Conservation (phyloP, 2,797 vertebrate species). For the Anomalospiza imberbis region DNA sequence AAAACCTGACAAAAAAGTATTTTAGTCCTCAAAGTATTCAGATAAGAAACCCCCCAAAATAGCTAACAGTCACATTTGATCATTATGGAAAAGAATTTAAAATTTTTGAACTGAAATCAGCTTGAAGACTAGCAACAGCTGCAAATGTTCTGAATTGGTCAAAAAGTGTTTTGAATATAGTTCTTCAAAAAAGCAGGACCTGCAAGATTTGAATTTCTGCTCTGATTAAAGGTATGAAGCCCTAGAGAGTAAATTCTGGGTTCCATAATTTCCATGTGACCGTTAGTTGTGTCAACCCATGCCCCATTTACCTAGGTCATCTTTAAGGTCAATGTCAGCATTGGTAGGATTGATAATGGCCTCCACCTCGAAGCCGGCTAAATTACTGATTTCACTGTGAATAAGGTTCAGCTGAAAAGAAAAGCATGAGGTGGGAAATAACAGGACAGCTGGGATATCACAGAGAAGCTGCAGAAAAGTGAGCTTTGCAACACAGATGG, state of each 20-base stretch:
- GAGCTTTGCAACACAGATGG: slow-evolving; percentile 73
- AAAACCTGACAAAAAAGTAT: slow-evolving; percentile 68
- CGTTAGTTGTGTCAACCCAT: slow-evolving; percentile 77
- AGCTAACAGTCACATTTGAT: slow-evolving; percentile 80
- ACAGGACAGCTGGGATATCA: slow-evolving; percentile 86
- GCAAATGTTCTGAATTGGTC: background rate
- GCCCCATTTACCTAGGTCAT: slow-evolving; percentile 96
- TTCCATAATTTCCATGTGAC: slow-evolving; percentile 81
- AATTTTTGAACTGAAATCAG: slow-evolving; percentile 14
- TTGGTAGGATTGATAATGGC: slow-evolving; percentile 99
- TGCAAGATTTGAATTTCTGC: slow-evolving; percentile 39
- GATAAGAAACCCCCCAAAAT: slow-evolving; percentile 72
- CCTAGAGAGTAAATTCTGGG: slow-evolving; percentile 71
- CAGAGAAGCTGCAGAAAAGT: slow-evolving; percentile 75
- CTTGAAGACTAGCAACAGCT: background rate
- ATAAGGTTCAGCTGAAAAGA: slow-evolving; percentile 98
- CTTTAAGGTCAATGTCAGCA: slow-evolving; percentile 99
- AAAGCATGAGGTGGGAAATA: slow-evolving; percentile 86
- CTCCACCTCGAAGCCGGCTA: slow-evolving; percentile 99
- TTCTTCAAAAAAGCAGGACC: background rate
- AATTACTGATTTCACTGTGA: slow-evolving; percentile 99
- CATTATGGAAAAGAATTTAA: slow-evolving; percentile 81
- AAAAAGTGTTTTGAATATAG: background rate
- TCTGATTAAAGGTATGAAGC: background rate
- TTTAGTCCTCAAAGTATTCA: slow-evolving; percentile 67